A percentile compares a stretch with the other conserved stretches of the same genome.
Conservation (phyloP, 2,113 vertebrate species). For the Salvelinus namaycush region DNA sequence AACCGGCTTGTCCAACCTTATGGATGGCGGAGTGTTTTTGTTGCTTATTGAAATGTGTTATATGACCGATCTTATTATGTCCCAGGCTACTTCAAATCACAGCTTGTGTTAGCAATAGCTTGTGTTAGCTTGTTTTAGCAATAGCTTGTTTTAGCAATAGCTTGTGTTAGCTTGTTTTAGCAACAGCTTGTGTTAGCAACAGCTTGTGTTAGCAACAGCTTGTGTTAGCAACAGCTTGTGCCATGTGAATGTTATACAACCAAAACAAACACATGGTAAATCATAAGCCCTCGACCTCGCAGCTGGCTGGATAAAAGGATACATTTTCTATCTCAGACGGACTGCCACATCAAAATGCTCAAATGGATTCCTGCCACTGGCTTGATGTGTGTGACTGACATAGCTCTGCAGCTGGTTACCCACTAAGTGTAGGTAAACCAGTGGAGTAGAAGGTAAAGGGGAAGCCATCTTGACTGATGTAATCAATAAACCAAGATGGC, state of each 20-base stretch:
- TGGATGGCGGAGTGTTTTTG: conserved; percentile 26
- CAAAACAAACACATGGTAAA: conserved; percentile 48
- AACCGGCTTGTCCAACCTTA: conserved; percentile 45
- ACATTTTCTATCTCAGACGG: conserved; percentile 47
- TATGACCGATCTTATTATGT: neutral
- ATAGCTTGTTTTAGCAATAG: conserved; percentile 8
- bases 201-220: conserved; percentile 2
- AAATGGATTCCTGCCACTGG: conserved; percentile 64
- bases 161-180: neutral
- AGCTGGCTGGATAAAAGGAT: conserved; percentile 51
- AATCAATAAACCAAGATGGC: conserved; percentile 29
- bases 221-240: conserved; percentile 30
- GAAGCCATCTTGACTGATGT: conserved; percentile 25
- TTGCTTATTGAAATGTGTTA: no score
- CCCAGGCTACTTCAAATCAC: conserved; percentile 29
- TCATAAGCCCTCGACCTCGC: conserved; percentile 41
- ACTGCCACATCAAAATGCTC: conserved; percentile 56
- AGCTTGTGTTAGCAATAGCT: conserved; percentile 24
- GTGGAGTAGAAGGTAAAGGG: neutral
- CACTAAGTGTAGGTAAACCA: conserved; percentile 34
- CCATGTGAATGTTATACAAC: conserved; percentile 17
- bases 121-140: conserved; percentile 16
- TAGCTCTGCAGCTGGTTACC: conserved; percentile 26
- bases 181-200: conserved; percentile 25
- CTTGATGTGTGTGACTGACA: conserved; percentile 50